Evolutionary conservation across 2,888 invertebrate genomes (phyloP).

Genomic region (Coenonympha glycerion): DNA sequence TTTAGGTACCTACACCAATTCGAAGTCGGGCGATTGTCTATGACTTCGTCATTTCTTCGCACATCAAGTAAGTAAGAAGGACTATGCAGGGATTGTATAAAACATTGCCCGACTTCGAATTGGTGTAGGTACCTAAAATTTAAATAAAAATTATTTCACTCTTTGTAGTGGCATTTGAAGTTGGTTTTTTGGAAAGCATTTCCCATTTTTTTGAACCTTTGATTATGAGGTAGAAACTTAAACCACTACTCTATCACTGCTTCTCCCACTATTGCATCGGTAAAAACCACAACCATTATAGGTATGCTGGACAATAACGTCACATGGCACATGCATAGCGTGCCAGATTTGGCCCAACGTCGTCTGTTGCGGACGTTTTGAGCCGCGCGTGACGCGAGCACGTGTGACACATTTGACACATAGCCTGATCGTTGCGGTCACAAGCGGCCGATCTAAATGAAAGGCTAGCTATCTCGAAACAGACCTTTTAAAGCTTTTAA

Average conservation of each 20-base stretch:
- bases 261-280: not conserved
- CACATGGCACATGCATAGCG: not conserved
- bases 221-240: no score
- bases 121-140: no score
- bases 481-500: not conserved
- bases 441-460: conserved; percentile 14
- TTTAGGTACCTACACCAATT: no score
- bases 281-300: not conserved
- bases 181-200: no score
- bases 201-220: no score
- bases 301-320: not conserved
- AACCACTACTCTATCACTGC: not conserved
- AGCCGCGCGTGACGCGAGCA: not conserved
- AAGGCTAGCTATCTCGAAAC: not conserved
- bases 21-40: no score
- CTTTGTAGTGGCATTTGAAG: no score
- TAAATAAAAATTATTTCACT: no score
- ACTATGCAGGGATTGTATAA: no score
- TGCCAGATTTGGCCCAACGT: not conserved
- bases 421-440: conserved; percentile 16
- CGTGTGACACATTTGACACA: not conserved
- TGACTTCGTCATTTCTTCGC: no score
- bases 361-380: not conserved
- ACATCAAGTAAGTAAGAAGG: no score
- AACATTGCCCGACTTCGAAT: no score